Percentiles rank a stretch among this genome's conserved stretches.
phyloP scores from a whole-genome alignment of 2,797 vertebrate species.

The Gymnopithys bicolor region DNA sequence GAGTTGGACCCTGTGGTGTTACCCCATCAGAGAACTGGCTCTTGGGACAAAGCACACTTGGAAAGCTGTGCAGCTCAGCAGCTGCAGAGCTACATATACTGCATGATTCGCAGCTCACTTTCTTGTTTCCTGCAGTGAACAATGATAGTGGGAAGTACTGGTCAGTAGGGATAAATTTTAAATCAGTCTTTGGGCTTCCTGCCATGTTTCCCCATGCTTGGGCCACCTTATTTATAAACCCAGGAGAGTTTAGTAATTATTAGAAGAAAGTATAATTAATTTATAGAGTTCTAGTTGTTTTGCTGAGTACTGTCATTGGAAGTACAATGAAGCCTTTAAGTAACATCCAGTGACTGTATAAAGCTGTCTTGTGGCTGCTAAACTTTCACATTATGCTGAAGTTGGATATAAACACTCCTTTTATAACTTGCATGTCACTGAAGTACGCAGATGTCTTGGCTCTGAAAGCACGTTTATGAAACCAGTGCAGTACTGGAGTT shows the following conservation, averaged over 20 bases:
- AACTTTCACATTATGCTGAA: slow-evolving; percentile 67
- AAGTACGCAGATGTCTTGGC: slow-evolving; percentile 73
- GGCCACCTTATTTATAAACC: slow-evolving; percentile 34
- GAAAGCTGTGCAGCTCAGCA: neutral
- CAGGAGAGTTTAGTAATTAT: slow-evolving; percentile 49
- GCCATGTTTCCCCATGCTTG: slow-evolving; percentile 16
- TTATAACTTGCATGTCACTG: slow-evolving; percentile 66
- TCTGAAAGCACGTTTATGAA: slow-evolving; percentile 65
- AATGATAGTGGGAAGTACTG: slow-evolving; percentile 39
- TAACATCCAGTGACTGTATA: slow-evolving; percentile 45
- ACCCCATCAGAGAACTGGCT: neutral
- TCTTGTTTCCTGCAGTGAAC: slow-evolving; percentile 1
- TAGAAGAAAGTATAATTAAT: slow-evolving; percentile 67
- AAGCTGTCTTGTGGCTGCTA: slow-evolving; percentile 71
- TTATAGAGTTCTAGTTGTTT: slow-evolving; percentile 56
- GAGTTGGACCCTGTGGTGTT: accelerated
- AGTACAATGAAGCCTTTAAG: slow-evolving; percentile 70
- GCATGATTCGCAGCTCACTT: neutral
- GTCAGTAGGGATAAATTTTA: slow-evolving; percentile 16
- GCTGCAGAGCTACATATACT: neutral
- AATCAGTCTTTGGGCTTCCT: slow-evolving; percentile 21
- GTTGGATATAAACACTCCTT: slow-evolving; percentile 74
- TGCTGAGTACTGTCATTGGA: slow-evolving; percentile 51
- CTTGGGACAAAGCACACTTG: neutral
- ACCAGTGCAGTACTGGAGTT: slow-evolving; percentile 41